Evolutionary conservation across 2,888 invertebrate genomes (phyloP).

Genomic region (Aleiodes leptofemur): DNA sequence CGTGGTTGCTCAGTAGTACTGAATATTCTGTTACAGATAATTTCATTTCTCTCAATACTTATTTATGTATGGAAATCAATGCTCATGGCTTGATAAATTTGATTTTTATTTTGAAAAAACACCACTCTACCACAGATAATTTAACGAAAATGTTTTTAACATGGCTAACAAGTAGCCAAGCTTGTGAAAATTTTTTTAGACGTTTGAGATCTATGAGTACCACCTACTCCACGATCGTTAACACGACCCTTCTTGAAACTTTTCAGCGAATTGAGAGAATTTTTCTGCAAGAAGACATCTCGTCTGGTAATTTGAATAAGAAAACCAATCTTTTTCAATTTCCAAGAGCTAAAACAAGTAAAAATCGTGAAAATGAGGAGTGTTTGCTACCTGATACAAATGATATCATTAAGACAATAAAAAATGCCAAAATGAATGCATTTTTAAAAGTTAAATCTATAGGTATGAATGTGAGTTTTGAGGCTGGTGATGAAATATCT

Average conservation of each 20-base stretch:
- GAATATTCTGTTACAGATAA: slow-evolving; percentile 54
- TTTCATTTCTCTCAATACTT: slow-evolving; percentile 53
- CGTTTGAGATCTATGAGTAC: slow-evolving; percentile 13
- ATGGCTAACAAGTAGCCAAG: slow-evolving; percentile 36
- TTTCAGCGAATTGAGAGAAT: slow-evolving; percentile 16
- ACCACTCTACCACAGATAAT: slow-evolving; percentile 5
- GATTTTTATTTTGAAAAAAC: slow-evolving; percentile 37
- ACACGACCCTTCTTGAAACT: slow-evolving; percentile 10
- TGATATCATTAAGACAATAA: background rate
- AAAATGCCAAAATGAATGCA: too few relatives aligned
- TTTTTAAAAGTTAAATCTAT: too few relatives aligned
- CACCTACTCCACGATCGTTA: slow-evolving; percentile 14
- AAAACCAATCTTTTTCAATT: slow-evolving; percentile 7
- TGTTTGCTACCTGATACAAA: background rate
- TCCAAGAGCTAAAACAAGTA: background rate
- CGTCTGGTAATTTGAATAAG: slow-evolving; percentile 10
- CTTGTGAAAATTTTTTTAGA: slow-evolving; percentile 38
- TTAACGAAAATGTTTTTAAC: slow-evolving; percentile 34
- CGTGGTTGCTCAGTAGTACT: slow-evolving; percentile 50
- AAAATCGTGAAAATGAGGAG: background rate
- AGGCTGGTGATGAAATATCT: too few relatives aligned
- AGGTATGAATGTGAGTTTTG: too few relatives aligned
- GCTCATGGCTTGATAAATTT: slow-evolving; percentile 32
- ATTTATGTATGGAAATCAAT: slow-evolving; percentile 47
- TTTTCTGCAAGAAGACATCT: slow-evolving; percentile 10